Percentiles rank a stretch among this genome's conserved stretches.
Evolutionary conservation across 2,888 invertebrate species (phyloP).

Genomic region (Lepidochrysops patricia): DNA sequence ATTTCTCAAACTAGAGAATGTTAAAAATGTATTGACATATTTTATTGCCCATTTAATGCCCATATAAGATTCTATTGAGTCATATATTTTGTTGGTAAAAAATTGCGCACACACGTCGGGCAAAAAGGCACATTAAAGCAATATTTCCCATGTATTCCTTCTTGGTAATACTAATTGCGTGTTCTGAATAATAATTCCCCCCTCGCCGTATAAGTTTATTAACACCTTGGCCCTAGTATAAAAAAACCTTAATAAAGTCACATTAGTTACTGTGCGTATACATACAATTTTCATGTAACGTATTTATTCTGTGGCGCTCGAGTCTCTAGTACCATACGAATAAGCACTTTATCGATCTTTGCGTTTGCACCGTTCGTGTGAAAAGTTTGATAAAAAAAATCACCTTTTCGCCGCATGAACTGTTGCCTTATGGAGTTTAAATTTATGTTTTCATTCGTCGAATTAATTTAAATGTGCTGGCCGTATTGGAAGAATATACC

Average conservation of each 20-base stretch:
- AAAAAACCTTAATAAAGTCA: constrained; percentile 13
- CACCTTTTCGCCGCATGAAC: not conserved
- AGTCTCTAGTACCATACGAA: not conserved
- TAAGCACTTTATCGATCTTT: not conserved
- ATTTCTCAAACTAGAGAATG: too few species aligned
- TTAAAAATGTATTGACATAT: not conserved
- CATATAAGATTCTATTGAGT: constrained; percentile 5
- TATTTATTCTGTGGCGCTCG: not conserved
- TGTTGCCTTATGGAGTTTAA: constrained; percentile 4
- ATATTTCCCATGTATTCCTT: constrained; percentile 1
- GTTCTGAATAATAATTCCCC: constrained; percentile 7
- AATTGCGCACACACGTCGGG: not conserved
- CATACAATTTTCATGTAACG: constrained; percentile 13
- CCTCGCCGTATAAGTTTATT: constrained; percentile 12
- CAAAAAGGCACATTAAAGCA: not conserved
- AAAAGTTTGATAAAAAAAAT: constrained; percentile 6
- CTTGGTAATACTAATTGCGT: constrained; percentile 1
- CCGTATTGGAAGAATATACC: not conserved
- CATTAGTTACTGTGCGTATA: constrained; percentile 11
- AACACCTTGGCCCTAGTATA: constrained; percentile 16
- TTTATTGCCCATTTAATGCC: not conserved
- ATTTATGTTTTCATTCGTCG: constrained; percentile 11
- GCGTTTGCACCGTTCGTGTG: not conserved
- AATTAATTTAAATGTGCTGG: not conserved
- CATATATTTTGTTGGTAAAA: not conserved